Evolutionary conservation across 2,113 vertebrate genomes (phyloP), one percentile per base, ranked within the genome.

Genomic region (Megaceryle torquata): DNA sequence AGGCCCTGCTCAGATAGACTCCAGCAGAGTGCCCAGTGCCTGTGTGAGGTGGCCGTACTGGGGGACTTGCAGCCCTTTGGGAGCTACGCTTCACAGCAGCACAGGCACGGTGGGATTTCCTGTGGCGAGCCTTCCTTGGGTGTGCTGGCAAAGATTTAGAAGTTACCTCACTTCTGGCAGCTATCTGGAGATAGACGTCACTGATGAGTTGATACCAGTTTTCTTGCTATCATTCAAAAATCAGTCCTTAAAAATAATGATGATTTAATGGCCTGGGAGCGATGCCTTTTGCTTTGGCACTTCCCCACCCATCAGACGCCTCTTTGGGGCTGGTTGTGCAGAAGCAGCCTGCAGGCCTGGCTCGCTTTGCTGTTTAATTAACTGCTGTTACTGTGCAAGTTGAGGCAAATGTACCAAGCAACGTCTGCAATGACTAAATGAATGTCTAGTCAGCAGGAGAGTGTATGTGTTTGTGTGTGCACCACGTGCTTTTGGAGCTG

Each of bases 301-400:
- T 95, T 85, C 14, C 33, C 24, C 48, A 71, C 91, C 92, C 12
- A 4, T 93, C 71, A 88, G 63, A 78, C 24, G 39, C 80, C 94
- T 72, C 92, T 84, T 69, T 84, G 78, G 82, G 92, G 57, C 63
- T 83, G n/a, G 41, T 85, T 87, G 39, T 80, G 33, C 78, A 94
- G 92, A 81, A 95, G 33, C 75, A 89, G 84, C 91, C 96, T 94
- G 72, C 59, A 85, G 94, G 85, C 72, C 77, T 90, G 83, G 57
- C 56, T 95, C 93, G 51, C 85, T 94, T 56, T 91, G 64, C 91
- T 84, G 43, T 88, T 87, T 95, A 95, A 96, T 96, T 94, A 93
- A 89, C 80, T 92, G 19, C 41, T 89, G 91, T 89, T 93, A 50
- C 87, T 68, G 77, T 91, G 86, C 96, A 97, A 93, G 97, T 93